Conservation (phyloP, 2,797 vertebrate genomes). For the Hippopotamyrus pictus region DNA sequence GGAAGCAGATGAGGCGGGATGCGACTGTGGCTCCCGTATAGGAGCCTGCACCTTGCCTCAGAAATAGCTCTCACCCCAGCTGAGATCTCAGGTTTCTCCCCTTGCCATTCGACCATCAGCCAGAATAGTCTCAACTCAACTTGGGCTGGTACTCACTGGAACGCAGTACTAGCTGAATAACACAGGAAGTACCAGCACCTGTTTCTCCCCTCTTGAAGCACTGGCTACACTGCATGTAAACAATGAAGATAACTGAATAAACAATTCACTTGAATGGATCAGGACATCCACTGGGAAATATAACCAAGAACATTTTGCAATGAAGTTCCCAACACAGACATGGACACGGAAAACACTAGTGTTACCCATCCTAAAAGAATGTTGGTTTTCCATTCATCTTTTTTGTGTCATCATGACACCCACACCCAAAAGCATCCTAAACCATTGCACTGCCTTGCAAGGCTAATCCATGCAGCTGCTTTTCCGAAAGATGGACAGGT, state of each 20-base stretch:
- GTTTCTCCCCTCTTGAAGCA: not conserved
- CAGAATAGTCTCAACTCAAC: slow-evolving; percentile 1
- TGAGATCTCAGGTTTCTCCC: not conserved
- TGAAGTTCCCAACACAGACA: not conserved
- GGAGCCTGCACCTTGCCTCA: not conserved
- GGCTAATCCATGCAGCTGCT: not conserved
- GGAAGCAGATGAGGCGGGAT: not conserved
- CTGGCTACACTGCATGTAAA: not conserved
- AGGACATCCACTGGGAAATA: not conserved
- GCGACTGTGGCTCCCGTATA: not conserved
- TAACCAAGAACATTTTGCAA: not conserved
- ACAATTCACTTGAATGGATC: not conserved
- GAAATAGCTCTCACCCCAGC: not conserved
- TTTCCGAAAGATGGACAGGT: not conserved
- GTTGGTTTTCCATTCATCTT: not conserved
- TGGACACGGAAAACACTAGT: not conserved
- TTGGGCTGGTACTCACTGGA: not conserved
- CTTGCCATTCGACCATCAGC: not conserved
- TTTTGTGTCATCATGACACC: not conserved
- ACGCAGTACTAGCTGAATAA: not conserved
- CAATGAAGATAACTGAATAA: not conserved
- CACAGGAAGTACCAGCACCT: not conserved
- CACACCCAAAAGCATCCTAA: not conserved
- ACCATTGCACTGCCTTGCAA: too few relatives aligned
- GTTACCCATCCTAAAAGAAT: not conserved